phyloP scores from a whole-genome alignment of 2,113 vertebrate genomes.

The Lichenostomus cassidix region DNA sequence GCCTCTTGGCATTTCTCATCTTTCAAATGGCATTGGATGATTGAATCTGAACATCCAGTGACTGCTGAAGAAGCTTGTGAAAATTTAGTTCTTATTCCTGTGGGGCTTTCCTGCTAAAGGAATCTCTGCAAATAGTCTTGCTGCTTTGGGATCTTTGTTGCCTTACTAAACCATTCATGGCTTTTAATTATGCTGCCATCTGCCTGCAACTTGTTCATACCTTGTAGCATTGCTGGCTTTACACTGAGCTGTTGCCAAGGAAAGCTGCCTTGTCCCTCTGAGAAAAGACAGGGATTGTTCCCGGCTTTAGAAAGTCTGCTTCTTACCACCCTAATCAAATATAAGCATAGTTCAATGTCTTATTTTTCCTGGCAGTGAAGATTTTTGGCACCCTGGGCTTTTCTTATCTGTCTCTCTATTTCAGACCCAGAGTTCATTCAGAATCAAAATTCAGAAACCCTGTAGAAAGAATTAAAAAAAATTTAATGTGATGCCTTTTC shows the following conservation, averaged over 20 bases:
- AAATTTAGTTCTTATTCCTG: neutral
- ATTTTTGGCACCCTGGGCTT: neutral
- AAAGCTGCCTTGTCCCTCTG: neutral
- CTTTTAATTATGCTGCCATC: slow-evolving; percentile 43
- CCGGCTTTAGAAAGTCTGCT: neutral
- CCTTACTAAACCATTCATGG: neutral
- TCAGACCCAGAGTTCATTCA: neutral
- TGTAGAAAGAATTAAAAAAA: neutral
- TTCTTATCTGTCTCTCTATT: neutral
- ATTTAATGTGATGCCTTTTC: neutral
- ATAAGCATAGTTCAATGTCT: neutral
- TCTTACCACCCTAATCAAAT: neutral
- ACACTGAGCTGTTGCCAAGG: neutral
- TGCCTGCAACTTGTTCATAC: slow-evolving; percentile 4
- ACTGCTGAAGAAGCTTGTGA: neutral
- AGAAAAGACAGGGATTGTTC: neutral
- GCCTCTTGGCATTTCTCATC: neutral
- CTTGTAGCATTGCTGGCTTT: neutral
- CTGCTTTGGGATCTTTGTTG: slow-evolving; percentile 2
- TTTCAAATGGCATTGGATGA: neutral
- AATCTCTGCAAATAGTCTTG: neutral
- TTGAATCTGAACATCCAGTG: neutral
- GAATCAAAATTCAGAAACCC: neutral
- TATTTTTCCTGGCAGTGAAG: neutral
- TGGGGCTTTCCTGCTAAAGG: neutral